Conservation (phyloP, 2,797 vertebrate species). For the Sebastes nivosus region DNA sequence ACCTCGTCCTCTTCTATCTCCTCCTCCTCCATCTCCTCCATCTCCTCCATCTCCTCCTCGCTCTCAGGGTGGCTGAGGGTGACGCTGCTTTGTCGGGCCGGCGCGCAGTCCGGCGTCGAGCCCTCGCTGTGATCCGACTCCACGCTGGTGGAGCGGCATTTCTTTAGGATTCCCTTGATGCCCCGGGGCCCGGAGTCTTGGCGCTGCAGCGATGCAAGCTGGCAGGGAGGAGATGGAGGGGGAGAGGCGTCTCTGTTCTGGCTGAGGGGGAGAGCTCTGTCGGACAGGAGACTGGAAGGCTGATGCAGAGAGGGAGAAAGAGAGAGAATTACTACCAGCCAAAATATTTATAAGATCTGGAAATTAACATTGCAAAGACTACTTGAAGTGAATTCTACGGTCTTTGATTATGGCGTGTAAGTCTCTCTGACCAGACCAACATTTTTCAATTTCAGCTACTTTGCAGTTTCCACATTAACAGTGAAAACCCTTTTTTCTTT, state of each 20-base stretch:
- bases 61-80: constrained; percentile 67
- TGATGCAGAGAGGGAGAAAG: constrained; percentile 3
- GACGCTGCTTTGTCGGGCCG: constrained; percentile 61
- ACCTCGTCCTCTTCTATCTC: constrained; percentile 26
- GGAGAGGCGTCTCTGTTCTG: constrained; percentile 42
- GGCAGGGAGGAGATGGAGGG: constrained; percentile 28
- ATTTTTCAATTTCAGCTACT: neutral
- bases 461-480: constrained; percentile 22
- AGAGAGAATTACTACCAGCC: neutral
- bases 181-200: constrained; percentile 75
- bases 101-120: constrained; percentile 18
- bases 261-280: constrained; percentile 20
- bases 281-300: constrained; percentile 40
- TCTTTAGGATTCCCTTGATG: constrained; percentile 85
- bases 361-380: constrained; percentile 5
- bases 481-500: neutral
- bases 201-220: constrained; percentile 64
- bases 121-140: constrained; percentile 75
- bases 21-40: constrained; percentile 15
- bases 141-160: constrained; percentile 79
- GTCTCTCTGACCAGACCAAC: neutral
- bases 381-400: neutral
- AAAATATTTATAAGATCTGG: constrained; percentile 15
- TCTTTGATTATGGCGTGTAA: neutral
- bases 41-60: constrained; percentile 42